Evolutionary conservation across 2,888 invertebrate genomes (phyloP).

Genomic region (Dascillus cervinus): DNA sequence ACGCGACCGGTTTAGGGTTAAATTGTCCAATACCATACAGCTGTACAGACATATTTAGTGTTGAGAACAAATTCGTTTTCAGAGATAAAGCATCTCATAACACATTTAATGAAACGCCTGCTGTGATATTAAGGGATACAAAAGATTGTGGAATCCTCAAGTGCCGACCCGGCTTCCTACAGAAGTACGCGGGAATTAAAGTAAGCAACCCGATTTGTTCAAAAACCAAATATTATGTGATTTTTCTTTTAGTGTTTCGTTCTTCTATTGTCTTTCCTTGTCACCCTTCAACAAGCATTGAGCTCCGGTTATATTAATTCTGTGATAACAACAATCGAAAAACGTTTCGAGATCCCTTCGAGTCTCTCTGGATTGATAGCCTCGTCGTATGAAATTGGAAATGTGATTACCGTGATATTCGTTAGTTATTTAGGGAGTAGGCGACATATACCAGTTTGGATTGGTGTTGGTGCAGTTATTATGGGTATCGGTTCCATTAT

Average conservation of each 20-base stretch:
- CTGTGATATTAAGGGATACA: constrained; percentile 52
- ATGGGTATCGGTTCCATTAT: constrained; percentile 91
- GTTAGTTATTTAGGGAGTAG: constrained; percentile 91
- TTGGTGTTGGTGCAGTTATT: constrained; percentile 84
- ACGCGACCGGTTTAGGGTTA: not conserved
- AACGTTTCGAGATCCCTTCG: constrained; percentile 89
- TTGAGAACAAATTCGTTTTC: no score
- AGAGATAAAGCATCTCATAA: constrained; percentile 53
- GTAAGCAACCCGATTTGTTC: constrained; percentile 38
- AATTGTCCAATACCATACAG: no score
- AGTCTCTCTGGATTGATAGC: constrained; percentile 88
- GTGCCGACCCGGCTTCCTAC: constrained; percentile 78
- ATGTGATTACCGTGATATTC: constrained; percentile 91
- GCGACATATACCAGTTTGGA: constrained; percentile 90
- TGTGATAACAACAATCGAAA: constrained; percentile 95
- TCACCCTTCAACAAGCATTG: constrained; percentile 82
- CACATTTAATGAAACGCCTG: constrained; percentile 54
- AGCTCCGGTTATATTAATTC: constrained; percentile 91
- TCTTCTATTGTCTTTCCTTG: constrained; percentile 79
- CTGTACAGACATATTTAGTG: no score
- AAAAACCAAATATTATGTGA: not conserved
- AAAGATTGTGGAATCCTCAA: constrained; percentile 83
- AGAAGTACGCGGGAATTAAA: constrained; percentile 85
- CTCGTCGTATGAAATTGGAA: constrained; percentile 92
- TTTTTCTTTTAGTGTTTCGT: constrained; percentile 67